These are phyloP conservation scores for Lacerta viridis DNA, from an alignment of 2,797 vertebrate genomes.

Conservation along the genomic window DNA sequence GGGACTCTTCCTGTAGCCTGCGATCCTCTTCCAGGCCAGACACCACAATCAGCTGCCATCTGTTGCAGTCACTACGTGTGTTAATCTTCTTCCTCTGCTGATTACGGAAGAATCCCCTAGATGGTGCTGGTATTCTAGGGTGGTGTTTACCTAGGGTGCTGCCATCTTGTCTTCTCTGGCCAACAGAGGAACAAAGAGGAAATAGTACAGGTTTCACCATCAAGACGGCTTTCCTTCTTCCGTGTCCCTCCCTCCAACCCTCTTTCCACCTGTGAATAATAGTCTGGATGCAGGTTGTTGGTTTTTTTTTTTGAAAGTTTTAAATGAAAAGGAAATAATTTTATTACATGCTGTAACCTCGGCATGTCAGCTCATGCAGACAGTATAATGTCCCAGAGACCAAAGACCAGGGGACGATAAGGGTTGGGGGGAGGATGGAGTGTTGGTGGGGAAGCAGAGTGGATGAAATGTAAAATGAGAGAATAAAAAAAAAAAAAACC, in stretches of 20 bases:
- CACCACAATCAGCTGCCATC: neutral
- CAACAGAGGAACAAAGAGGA: neutral
- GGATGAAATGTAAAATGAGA: slow-evolving; percentile 17
- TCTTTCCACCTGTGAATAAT: slow-evolving; percentile 25
- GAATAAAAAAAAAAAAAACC: neutral
- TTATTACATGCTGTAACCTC: slow-evolving; percentile 53
- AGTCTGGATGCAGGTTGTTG: slow-evolving; percentile 36
- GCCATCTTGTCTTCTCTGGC: neutral
- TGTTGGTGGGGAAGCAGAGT: slow-evolving; percentile 19
- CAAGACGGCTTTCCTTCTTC: neutral
- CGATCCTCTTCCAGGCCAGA: neutral
- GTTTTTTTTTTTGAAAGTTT: slow-evolving; percentile 47
- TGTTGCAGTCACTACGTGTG: neutral
- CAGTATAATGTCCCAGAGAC: slow-evolving; percentile 51
- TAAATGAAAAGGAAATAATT: slow-evolving; percentile 55
- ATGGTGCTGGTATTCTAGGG: neutral
- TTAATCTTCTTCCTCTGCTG: neutral
- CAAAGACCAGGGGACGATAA: slow-evolving; percentile 34
- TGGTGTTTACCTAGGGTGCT: neutral
- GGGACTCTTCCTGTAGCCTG: neutral
- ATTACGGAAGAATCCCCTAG: neutral
- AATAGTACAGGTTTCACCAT: neutral
- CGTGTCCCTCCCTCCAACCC: slow-evolving; percentile 13
- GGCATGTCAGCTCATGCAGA: slow-evolving; percentile 55
- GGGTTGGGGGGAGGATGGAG: slow-evolving; percentile 5